Conservation (phyloP, 2,888 invertebrate species). For the Drosophila emarginata region DNA sequence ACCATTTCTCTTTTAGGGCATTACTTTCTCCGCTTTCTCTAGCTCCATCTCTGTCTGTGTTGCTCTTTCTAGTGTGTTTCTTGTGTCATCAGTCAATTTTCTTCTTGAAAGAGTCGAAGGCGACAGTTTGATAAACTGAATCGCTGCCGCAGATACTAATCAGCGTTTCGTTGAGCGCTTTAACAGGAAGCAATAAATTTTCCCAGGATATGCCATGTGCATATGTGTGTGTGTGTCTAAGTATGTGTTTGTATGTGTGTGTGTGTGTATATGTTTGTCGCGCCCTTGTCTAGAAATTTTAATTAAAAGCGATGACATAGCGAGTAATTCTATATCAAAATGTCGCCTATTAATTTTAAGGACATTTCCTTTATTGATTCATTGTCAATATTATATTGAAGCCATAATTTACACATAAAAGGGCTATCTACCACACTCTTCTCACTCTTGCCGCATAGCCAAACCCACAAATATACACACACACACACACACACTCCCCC, state of each 20-base stretch:
- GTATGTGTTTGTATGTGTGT: constrained; percentile 22
- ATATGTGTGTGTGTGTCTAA: constrained; percentile 19
- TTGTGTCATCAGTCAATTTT: constrained; percentile 70
- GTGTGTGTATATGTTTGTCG: constrained; percentile 33
- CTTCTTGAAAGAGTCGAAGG: constrained; percentile 40
- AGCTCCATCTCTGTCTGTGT: background rate
- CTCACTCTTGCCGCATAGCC: background rate
- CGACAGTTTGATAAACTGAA: constrained; percentile 75
- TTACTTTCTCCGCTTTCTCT: background rate
- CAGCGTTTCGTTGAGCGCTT: constrained; percentile 61
- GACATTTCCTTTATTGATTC: constrained; percentile 78
- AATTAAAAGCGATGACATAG: constrained; percentile 82
- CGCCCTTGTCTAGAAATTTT: constrained; percentile 77
- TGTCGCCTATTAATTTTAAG: constrained; percentile 80
- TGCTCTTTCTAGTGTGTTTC: constrained; percentile 7
- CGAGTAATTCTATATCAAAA: constrained; percentile 80
- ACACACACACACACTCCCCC: background rate
- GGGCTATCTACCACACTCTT: constrained; percentile 41
- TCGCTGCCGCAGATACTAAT: constrained; percentile 66
- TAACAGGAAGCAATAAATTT: constrained; percentile 76
- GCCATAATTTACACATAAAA: constrained; percentile 77
- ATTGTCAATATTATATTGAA: constrained; percentile 78
- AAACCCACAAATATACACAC: background rate
- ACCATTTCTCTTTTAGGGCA: no score
- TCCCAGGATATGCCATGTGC: constrained; percentile 49